Evolutionary conservation across 2,113 vertebrate genomes (phyloP).

Genomic region (Pitta sordida): DNA sequence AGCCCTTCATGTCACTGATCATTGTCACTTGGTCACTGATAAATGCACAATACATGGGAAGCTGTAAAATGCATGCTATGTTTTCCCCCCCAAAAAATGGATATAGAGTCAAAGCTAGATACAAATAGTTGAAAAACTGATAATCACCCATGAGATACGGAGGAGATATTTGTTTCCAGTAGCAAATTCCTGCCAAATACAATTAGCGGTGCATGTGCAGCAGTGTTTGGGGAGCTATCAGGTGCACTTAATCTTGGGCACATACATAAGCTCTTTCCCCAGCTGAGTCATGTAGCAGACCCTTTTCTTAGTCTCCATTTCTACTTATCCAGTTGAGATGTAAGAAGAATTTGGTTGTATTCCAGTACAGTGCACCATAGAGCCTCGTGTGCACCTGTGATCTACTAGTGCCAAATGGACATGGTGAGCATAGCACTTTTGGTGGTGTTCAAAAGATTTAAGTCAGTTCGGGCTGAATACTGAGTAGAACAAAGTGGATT

Average conservation of each 20-base stretch:
- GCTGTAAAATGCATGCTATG: background rate
- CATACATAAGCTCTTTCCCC: background rate
- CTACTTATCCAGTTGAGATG: too few species aligned
- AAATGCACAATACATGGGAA: accelerated
- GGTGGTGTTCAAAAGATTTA: background rate
- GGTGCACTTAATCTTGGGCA: accelerated
- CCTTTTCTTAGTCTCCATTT: background rate
- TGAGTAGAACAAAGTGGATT: background rate
- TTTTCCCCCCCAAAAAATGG: background rate
- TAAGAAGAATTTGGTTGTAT: background rate
- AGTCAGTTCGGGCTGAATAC: background rate
- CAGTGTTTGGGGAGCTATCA: background rate
- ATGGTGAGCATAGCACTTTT: background rate
- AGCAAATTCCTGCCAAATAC: background rate
- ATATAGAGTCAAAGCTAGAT: background rate
- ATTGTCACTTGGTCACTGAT: background rate
- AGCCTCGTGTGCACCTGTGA: background rate
- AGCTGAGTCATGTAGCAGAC: background rate
- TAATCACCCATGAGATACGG: accelerated
- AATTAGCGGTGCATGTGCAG: background rate
- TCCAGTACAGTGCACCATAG: background rate
- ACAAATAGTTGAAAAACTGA: background rate
- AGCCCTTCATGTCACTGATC: background rate
- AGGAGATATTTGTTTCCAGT: background rate
- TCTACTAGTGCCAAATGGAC: background rate